These are phyloP conservation scores for Porites lutea DNA, from an alignment of 64 coral and sea anemone species.

Conservation along the genomic window DNA sequence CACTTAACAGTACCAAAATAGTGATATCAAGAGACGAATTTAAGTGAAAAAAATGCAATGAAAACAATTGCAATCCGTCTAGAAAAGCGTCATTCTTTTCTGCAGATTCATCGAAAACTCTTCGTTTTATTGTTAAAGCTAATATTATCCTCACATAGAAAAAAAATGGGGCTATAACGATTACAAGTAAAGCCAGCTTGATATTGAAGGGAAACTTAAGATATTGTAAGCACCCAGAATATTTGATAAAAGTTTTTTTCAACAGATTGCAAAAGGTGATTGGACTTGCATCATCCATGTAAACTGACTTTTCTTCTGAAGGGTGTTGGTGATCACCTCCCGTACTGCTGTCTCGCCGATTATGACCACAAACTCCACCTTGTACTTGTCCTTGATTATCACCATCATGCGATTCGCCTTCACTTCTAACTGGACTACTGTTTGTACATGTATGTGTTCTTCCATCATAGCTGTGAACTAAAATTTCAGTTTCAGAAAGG, in stretches of 20 bases:
- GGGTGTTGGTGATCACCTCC: no score
- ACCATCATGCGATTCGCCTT: no score
- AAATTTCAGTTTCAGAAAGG: no score
- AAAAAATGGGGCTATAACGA: neutral
- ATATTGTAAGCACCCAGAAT: neutral
- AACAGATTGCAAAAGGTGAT: neutral
- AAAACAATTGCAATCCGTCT: no score
- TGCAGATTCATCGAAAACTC: neutral
- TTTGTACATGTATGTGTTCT: no score
- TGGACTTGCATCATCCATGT: neutral
- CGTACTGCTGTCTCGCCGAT: no score
- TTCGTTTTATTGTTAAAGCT: neutral
- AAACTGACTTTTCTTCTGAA: neutral
- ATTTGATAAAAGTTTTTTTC: no score
- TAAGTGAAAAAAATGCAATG: no score
- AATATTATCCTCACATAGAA: neutral
- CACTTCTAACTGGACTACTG: no score
- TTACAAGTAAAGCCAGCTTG: neutral
- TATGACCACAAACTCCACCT: no score
- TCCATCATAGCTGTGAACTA: no score
- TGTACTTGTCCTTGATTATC: neutral
- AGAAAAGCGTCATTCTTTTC: neutral
- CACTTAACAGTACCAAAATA: neutral
- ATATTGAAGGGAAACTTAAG: neutral
- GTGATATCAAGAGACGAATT: no score